Conservation (phyloP, 1,140 invertebrate species). For the Drosophila aff. region DNA sequence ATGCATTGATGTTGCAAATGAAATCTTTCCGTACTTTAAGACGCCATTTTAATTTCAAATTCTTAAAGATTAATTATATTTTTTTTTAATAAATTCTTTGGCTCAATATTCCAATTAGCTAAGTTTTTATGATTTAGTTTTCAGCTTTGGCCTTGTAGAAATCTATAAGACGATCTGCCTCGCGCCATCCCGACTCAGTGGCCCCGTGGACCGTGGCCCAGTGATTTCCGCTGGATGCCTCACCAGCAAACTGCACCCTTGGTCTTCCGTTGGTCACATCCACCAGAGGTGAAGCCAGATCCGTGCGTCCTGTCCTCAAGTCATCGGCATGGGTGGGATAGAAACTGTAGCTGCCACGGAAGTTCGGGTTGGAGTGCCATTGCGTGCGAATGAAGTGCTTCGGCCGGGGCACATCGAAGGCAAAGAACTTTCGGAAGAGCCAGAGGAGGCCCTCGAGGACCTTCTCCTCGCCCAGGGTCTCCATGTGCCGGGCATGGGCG, state of each 20-base stretch:
- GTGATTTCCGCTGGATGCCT: slow-evolving; percentile 88
- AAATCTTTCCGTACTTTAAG: not conserved
- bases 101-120: not conserved
- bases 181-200: slow-evolving; percentile 90
- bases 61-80: not conserved
- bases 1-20: not conserved
- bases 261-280: slow-evolving; percentile 85
- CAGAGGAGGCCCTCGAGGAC: slow-evolving; percentile 85
- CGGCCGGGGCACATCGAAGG: slow-evolving; percentile 56
- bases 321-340: slow-evolving; percentile 87
- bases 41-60: not conserved
- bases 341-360: slow-evolving; percentile 90
- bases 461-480: slow-evolving; percentile 86
- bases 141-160: slow-evolving; percentile 43
- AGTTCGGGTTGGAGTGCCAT: slow-evolving; percentile 89
- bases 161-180: slow-evolving; percentile 87
- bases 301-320: slow-evolving; percentile 85
- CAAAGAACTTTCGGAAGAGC: slow-evolving; percentile 85
- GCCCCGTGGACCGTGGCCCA: slow-evolving; percentile 93
- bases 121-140: not conserved
- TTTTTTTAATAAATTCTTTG: not conserved
- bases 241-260: slow-evolving; percentile 90
- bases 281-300: slow-evolving; percentile 87
- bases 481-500: slow-evolving; percentile 86
- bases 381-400: slow-evolving; percentile 76